Base-by-base conservation (phyloP, 2,888 invertebrate genomes). In the Sphecodes monilicornis region DNA sequence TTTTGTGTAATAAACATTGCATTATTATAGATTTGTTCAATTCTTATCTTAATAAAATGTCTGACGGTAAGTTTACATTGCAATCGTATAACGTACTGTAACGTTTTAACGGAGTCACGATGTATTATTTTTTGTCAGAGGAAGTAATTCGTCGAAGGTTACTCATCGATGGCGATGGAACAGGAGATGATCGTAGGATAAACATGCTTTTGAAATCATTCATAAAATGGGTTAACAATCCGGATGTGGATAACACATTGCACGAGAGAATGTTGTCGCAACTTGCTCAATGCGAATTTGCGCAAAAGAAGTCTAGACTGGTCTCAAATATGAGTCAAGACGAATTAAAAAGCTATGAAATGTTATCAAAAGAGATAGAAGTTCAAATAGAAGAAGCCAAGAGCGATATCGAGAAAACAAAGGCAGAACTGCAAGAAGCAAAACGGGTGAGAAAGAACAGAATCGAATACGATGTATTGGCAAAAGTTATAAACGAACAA, bases 101-200 rank as follows among this genome's bases (percentile, higher is more conserved):
- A 29, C 3, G n/a, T 74, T 69, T 41, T 60, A 18, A 18, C 36
- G n/a, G 18, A 16, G 18, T 29, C 10, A 22, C 2, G 26, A 32
- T 69, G 26, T 10, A 73, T 54, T n/a, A 70, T 39, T 26, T 1
- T 29, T 78, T 78, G 70, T 5, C 29, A 98, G 99, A 99, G 95
- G 99, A 99, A 94, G 98, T 99, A 66, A 98, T 99, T 85, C 97
- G 98, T 90, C 96, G 98, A 89, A 96, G 99, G 86, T 95, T 99
- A 60, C 95, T 99, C 46, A 98, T 99, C 91, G 99, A 99, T 94
- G 99, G 99, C 26, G 99, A 99, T 95, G 99, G 99, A 11, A 98
- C 98, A 16, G 99, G 99, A 32, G 99, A 99, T 93, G 99, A 99
- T 93, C 96, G 99, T 80, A 96, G 98, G 81, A 96, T 99, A 32